These are phyloP conservation scores for Leucania comma DNA, from an alignment of 2,888 invertebrate species.

Conservation along the genomic window DNA sequence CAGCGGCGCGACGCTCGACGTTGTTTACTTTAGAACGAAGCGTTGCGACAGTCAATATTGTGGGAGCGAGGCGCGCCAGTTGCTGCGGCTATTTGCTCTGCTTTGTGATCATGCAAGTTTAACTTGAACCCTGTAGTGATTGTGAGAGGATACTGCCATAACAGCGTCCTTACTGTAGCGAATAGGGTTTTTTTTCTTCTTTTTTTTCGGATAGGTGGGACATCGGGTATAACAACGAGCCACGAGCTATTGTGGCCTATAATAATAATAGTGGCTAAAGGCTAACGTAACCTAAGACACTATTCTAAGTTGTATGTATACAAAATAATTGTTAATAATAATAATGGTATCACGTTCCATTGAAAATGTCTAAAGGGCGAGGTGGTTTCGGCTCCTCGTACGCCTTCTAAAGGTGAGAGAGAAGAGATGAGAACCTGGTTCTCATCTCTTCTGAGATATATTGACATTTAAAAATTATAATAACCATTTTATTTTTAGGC, in stretches of 20 bases:
- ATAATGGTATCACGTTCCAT: too few species aligned
- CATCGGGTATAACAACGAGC: background rate
- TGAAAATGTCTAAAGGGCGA: too few species aligned
- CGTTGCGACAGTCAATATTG: conserved; percentile 78
- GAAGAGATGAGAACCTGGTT: too few species aligned
- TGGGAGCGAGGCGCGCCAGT: conserved; percentile 74
- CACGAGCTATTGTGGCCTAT: too few species aligned
- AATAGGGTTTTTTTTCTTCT: too few species aligned
- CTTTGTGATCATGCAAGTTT: conserved; percentile 87
- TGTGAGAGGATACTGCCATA: conserved; percentile 78
- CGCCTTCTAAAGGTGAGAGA: too few species aligned
- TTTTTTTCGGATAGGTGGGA: background rate
- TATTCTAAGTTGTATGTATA: background rate
- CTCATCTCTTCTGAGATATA: too few species aligned
- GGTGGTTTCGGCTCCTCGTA: too few species aligned
- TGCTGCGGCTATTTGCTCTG: conserved; percentile 81
- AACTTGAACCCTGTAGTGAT: conserved; percentile 76
- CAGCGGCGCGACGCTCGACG: conserved; percentile 45
- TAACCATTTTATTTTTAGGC: too few species aligned
- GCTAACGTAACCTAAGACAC: too few species aligned
- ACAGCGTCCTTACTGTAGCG: background rate
- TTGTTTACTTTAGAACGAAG: conserved; percentile 70
- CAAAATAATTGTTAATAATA: background rate
- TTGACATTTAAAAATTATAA: too few species aligned
- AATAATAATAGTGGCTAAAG: too few species aligned